phyloP scores from a whole-genome alignment of 2,888 invertebrate species.

The Drosophila monieri region DNA sequence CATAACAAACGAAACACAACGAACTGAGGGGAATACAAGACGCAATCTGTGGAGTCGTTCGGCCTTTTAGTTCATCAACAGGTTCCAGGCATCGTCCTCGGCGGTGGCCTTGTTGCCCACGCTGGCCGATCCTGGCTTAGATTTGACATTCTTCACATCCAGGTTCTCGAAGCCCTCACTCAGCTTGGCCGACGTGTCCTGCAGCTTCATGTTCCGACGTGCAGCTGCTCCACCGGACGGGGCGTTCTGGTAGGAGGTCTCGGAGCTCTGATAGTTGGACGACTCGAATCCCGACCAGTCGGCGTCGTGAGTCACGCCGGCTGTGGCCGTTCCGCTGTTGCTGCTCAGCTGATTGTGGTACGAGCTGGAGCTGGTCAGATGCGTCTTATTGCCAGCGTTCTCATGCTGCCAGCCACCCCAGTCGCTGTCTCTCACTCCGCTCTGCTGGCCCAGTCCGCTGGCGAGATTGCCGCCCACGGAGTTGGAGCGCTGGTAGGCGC shows the following conservation, averaged over 20 bases:
- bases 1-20: conserved; percentile 49
- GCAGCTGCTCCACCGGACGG: conserved; percentile 61
- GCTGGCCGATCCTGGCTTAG: conserved; percentile 51
- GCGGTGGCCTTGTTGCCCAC: conserved; percentile 82
- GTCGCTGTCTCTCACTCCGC: conserved; percentile 77
- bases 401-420: conserved; percentile 83
- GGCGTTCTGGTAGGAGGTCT: conserved; percentile 79
- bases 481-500: conserved; percentile 82
- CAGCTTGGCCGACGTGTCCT: conserved; percentile 75
- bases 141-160: conserved; percentile 82
- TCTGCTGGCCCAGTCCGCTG: conserved; percentile 72
- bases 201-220: conserved; percentile 76
- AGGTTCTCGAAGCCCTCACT: conserved; percentile 81
- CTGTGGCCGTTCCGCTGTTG: conserved; percentile 48
- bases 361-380: conserved; percentile 75
- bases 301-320: conserved; percentile 70
- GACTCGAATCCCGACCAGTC: conserved; percentile 83
- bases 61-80: conserved; percentile 85
- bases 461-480: conserved; percentile 81
- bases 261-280: conserved; percentile 77
- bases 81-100: conserved; percentile 87
- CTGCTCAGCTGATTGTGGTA: conserved; percentile 74
- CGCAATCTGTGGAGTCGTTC: conserved; percentile 21
- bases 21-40: conserved; percentile 32
- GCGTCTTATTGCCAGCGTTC: conserved; percentile 66